A percentile compares a stretch with the other conserved stretches of the same genome.
Evolutionary conservation across 2,888 invertebrate species (phyloP).

Genomic region (Eulithis testata): DNA sequence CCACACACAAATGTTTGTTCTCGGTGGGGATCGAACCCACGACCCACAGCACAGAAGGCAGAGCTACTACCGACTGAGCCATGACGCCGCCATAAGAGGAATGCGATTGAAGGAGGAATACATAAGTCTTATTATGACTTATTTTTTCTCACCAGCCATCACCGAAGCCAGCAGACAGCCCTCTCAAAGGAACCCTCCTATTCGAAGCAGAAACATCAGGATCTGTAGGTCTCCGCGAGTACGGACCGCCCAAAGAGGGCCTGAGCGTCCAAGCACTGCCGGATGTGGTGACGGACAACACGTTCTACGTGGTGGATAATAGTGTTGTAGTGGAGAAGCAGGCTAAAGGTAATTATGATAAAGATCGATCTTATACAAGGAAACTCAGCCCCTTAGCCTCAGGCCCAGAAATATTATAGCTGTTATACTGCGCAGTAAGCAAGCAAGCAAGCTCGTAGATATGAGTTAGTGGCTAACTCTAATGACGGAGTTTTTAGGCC

Average conservation of each 20-base stretch:
- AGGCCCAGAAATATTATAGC: no score
- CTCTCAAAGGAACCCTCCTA: slow-evolving; percentile 68
- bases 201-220: slow-evolving; percentile 75
- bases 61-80: no score
- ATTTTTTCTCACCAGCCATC: background rate
- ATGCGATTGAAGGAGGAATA: no score
- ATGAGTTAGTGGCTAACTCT: no score
- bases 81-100: no score
- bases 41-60: no score
- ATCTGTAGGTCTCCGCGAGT: slow-evolving; percentile 77
- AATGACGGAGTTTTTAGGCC: no score
- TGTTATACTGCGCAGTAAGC: no score
- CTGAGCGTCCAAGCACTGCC: slow-evolving; percentile 65
- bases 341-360: slow-evolving; percentile 1
- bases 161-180: slow-evolving; percentile 68
- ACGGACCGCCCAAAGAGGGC: slow-evolving; percentile 75
- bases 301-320: slow-evolving; percentile 52
- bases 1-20: no score
- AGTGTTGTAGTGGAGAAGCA: slow-evolving; percentile 31
- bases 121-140: background rate
- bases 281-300: slow-evolving; percentile 61
- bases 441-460: no score
- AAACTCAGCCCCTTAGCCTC: no score
- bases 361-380: background rate
- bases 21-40: no score